Evolutionary conservation across 1,140 invertebrate species (phyloP), one percentile per base, ranked within the genome.

Genomic region (Musca domestica): DNA sequence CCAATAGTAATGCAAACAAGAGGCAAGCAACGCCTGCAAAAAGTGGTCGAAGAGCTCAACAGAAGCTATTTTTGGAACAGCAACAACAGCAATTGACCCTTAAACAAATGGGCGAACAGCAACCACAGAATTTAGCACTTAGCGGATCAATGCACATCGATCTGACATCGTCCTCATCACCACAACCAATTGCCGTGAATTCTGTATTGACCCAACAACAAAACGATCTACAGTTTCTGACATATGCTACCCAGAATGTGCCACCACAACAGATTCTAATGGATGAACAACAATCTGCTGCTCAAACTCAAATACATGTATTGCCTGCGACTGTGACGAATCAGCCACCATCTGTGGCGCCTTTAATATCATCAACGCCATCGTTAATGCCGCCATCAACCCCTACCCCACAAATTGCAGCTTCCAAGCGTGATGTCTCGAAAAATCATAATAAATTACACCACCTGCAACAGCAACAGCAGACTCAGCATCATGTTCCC

Each of bases 271-370:
- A 47, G 25, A 66, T 66, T 19, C 23, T 48, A 14, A 66, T 74
- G 27, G 73, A 74, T 3, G 27, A 71, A 7, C 54, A 77, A 77
- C 52, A 74, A 77, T 52, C 70, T 75, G n/a, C 74, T 73, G 25
- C 73, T 4, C 22, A 25, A 15, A 12, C 56, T 17, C 56, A 61
- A 41, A n/a, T 34, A 34, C 17, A 17, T n/a, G 12, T 30, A 19
- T 41, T 58, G 25, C 15, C 54, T n/a, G 54, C 23, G 27, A 20
- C 6, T 46, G 41, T 20, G 34, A 4, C 61, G 10, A 64, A 66
- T 48, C 48, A 70, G 20, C 58, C n/a, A 27, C 49, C 3, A 19
- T 49, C n/a, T 41, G 23, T 17, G 58, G 15, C 17, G 3, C 9
- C 27, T 63, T 63, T 58, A 63, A 63, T 17, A 12, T 10, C 41